Conservation (phyloP, 2,888 invertebrate species). For the Luperina testacea region DNA sequence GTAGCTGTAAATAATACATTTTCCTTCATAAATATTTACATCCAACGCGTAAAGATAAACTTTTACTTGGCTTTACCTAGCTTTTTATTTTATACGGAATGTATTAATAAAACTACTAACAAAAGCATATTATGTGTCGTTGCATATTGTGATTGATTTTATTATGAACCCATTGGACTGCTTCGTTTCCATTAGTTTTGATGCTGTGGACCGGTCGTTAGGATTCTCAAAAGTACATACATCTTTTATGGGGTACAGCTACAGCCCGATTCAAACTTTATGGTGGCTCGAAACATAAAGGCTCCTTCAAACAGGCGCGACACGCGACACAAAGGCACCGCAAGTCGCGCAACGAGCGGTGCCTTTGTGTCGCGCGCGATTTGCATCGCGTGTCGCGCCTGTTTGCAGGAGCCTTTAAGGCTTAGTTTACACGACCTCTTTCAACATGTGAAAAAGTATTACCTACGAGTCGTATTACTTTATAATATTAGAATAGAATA, state of each 20-base stretch:
- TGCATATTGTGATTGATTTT: background rate
- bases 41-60: slow-evolving; percentile 27
- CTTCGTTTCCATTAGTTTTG: background rate
- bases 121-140: too few species aligned
- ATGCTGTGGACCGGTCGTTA: background rate
- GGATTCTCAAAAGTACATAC: background rate
- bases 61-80: slow-evolving; percentile 20
- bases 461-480: background rate
- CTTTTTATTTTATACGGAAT: background rate
- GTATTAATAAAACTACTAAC: background rate
- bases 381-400: too few species aligned
- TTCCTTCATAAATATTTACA: slow-evolving; percentile 45
- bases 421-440: background rate
- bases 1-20: slow-evolving; percentile 52
- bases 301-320: too few species aligned
- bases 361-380: too few species aligned
- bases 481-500: background rate
- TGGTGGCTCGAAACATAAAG: too few species aligned
- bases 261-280: too few species aligned
- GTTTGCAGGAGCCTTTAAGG: background rate
- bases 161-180: background rate
- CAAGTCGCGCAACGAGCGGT: too few species aligned
- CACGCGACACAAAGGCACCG: too few species aligned
- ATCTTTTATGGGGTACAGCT: too few species aligned
- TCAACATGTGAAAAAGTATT: background rate